phyloP scores from a whole-genome alignment of 2,888 invertebrate species.

The Phasia obesa region DNA sequence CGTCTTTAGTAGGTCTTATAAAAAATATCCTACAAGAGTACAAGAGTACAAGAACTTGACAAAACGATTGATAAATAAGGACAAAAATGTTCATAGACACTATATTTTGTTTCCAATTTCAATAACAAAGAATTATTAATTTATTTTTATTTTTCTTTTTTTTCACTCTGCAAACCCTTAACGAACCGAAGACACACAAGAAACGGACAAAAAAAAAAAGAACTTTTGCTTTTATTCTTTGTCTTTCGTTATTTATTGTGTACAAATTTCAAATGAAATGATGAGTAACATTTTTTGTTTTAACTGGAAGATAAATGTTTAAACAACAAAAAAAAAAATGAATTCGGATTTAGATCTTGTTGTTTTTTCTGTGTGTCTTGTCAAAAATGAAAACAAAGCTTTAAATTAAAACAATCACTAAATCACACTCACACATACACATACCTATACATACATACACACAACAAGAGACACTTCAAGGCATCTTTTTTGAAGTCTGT shows the following conservation, averaged over 20 bases:
- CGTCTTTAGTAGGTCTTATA: too few species aligned
- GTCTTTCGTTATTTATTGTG: neutral
- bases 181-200: neutral
- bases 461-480: neutral
- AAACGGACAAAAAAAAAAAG: slow-evolving; percentile 15
- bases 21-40: too few species aligned
- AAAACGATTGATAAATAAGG: too few species aligned
- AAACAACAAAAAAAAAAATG: neutral
- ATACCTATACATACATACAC: too few species aligned
- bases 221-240: slow-evolving; percentile 55
- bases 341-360: neutral
- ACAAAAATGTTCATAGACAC: too few species aligned
- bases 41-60: too few species aligned
- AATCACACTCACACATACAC: slow-evolving; percentile 24
- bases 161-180: slow-evolving; percentile 26
- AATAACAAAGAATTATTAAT: too few species aligned
- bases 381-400: slow-evolving; percentile 6
- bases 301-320: slow-evolving; percentile 28
- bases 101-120: too few species aligned
- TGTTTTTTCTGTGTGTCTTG: too few species aligned
- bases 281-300: slow-evolving; percentile 52
- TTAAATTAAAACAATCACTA: slow-evolving; percentile 22
- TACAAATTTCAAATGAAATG: slow-evolving; percentile 56
- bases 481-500: neutral
- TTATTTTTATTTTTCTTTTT: too few species aligned